Evolutionary conservation across 2,113 vertebrate genomes (phyloP), one percentile per base, ranked within the genome.

Genomic region (Sorex fumeus): DNA sequence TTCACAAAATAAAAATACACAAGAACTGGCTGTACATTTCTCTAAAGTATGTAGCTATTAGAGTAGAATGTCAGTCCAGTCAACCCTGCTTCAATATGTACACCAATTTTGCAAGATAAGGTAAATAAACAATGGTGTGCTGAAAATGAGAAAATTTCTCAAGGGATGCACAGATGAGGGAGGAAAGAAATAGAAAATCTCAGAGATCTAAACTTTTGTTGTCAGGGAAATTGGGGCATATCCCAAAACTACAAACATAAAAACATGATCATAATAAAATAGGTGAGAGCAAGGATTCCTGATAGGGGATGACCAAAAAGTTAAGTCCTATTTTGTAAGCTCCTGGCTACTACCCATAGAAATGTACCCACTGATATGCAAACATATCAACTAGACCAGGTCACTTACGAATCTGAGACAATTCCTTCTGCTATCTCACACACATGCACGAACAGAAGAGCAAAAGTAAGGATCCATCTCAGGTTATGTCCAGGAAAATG

Each of bases 401-500:
- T 7, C 76, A 96, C 99, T 98, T 97, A 99, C 99, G 98, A 97
- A 94, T 99, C 98, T 0, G 99, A 99, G 94, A 99, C 99, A 34
- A 99, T 98, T 81, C 99, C 99, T 94, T 99, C 99, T 0, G 99
- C 99, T 86, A 99, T 99, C 97, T 99, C 99, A 94, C 99, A 99
- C 76, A 99, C 99, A 0, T 99, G 99, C 15, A 99, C 98, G 0
- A 99, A 99, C 0, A 99, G 98, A 69, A 99, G 98, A 1, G 98
- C 98, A 97, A 99, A 99, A 0, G 99, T 99, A 88, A 99, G 98
- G 93, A 99, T 98, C 99, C 99, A 99, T 10, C 99, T 97, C 91
- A 99, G 95, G 97, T 99, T 99, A 97, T 99, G 99, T 1, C 99
- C 99, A 0, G 99, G 99, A 93, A 99, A 99, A 93, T 99, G 99